phyloP scores from a whole-genome alignment of 2,797 vertebrate genomes.

The Aselliscus stoliczkanus region DNA sequence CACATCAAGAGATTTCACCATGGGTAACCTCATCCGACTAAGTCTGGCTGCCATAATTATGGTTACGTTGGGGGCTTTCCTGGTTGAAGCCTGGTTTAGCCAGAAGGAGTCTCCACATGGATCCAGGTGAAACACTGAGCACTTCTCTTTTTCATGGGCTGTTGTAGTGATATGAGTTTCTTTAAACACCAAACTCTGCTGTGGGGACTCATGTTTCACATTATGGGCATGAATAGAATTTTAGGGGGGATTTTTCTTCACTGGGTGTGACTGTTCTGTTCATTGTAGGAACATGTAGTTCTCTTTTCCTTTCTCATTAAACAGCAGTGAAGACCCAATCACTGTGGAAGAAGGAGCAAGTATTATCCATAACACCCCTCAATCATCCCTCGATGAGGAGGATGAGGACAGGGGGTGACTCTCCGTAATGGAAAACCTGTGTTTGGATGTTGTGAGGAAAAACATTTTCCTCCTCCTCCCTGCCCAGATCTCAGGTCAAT shows the following conservation, averaged over 20 bases:
- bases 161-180: accelerated
- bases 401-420: accelerated
- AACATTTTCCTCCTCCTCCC: too few species aligned
- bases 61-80: neutral
- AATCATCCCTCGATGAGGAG: neutral
- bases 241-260: neutral
- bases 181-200: neutral
- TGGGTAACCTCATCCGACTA: neutral
- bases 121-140: neutral
- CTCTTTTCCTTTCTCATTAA: neutral
- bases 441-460: neutral
- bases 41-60: neutral
- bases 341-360: neutral
- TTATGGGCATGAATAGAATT: neutral
- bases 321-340: neutral
- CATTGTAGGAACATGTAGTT: neutral
- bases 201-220: neutral
- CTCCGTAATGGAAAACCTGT: neutral
- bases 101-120: accelerated
- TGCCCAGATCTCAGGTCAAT: neutral
- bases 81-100: neutral
- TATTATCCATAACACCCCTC: neutral
- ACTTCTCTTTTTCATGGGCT: neutral
- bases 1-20: too few species aligned
- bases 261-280: neutral